A percentile compares a stretch with the other conserved stretches of the same genome.
phyloP scores from a whole-genome alignment of 2,888 invertebrate species.

The Norana najaformis region DNA sequence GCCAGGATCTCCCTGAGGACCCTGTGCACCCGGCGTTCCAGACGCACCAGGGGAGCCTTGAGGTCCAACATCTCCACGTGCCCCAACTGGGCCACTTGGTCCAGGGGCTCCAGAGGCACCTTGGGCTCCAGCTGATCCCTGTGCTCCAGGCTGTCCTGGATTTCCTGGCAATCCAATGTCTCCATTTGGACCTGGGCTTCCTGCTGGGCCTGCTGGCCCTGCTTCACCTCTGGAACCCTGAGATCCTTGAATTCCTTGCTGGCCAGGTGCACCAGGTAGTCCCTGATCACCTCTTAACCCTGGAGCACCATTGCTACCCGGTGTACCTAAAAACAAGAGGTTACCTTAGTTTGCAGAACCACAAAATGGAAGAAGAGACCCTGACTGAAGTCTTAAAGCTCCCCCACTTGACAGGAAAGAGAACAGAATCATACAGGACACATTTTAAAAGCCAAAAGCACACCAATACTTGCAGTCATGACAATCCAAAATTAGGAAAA shows the following conservation, averaged over 20 bases:
- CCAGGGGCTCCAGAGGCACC: conserved; percentile 35
- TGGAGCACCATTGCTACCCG: conserved; percentile 30
- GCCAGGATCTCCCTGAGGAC: conserved; percentile 34
- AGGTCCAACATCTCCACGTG: conserved; percentile 34
- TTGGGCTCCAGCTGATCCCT: conserved; percentile 38
- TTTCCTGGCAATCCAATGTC: conserved; percentile 26
- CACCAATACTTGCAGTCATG: not conserved
- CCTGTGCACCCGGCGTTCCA: conserved; percentile 10
- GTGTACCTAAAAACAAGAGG: conserved; percentile 8
- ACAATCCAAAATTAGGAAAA: not conserved
- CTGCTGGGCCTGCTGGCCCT: conserved; percentile 36
- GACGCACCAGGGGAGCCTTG: conserved; percentile 37
- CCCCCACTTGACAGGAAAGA: not conserved
- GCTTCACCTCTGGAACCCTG: conserved; percentile 42
- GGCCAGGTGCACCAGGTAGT: conserved; percentile 38
- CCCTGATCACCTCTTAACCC: conserved; percentile 33
- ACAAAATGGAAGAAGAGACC: not conserved
- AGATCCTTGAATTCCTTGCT: conserved; percentile 69
- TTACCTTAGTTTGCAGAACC: not conserved
- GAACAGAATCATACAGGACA: not conserved
- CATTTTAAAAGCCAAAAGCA: not conserved
- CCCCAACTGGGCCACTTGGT: conserved; percentile 34
- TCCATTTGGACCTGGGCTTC: conserved; percentile 34
- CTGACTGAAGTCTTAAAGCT: not conserved
- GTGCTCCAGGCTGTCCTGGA: conserved; percentile 29